Base-by-base conservation (phyloP, 2,113 vertebrate species). In the Rynchops niger region DNA sequence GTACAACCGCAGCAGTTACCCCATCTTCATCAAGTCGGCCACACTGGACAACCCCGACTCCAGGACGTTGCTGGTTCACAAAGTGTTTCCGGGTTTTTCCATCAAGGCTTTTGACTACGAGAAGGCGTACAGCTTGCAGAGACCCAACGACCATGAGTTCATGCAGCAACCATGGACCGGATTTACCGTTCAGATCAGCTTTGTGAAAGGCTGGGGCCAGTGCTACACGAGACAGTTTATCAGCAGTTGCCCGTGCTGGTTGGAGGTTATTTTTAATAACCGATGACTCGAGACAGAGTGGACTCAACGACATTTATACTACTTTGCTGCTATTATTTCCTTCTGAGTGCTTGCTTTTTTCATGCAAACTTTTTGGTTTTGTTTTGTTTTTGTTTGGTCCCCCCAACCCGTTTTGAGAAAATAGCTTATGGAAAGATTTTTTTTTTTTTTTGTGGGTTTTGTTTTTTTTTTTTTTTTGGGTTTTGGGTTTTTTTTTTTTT, bases 1-100 rank as follows among this genome's bases (percentile, higher is more conserved):
- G 93, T 99, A 99, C 98, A 99, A 99, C 98, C 99, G 99, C 97
- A 99, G 99, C 99, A 99, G 99, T 97, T 99, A 99, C 98, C 99
- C 99, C 92, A 99, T 99, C 98, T 99, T 99, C 98, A 99, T 99
- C 98, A 99, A 99, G 99, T 99, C 99, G 69, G 99, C 99, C 99
- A 99, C 99, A 99, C 99, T 99, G 99, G 99, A 99, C 98, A 99
- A 99, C 98, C 99, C 99, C 42, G 99, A 99, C 98, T 99, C 99
- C 95, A 99, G 99, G 98, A 99, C 99, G 95, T 98, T 99, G 97
- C 97, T 99, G 98, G 99, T 99, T 88, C 99, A 99, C 98, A 99
- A 99, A 94, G 99, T 99, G 97, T 99, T 99, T 72, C 99, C 99
- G 38, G 99, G 99, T 38, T 99, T 99, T 97, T 99, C 99, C 98